Percentiles rank a stretch among this genome's conserved stretches.
Conservation (phyloP, 2,113 vertebrate genomes). For the Cottus gobio region DNA sequence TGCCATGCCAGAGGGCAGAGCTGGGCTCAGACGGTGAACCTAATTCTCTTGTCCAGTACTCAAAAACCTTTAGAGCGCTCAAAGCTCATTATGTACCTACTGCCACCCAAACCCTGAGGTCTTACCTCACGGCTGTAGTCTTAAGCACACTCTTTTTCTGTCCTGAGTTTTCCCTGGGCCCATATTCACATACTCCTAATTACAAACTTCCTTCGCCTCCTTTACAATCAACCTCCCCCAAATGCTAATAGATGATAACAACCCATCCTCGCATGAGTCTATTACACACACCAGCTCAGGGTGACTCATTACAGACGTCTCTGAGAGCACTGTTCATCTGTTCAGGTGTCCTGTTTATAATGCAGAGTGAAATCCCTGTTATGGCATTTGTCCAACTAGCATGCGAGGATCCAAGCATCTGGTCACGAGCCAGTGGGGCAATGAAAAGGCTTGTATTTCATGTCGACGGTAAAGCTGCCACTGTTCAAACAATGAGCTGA, state of each 20-base stretch:
- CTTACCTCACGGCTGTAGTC: constrained; percentile 25
- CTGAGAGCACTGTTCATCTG: constrained; percentile 33
- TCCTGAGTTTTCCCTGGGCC: background rate
- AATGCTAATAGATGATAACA: constrained; percentile 28
- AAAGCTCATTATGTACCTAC: constrained; percentile 70
- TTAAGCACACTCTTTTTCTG: constrained; percentile 18
- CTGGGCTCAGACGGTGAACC: background rate
- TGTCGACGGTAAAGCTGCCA: constrained; percentile 9
- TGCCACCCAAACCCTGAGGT: constrained; percentile 66
- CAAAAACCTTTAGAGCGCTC: constrained; percentile 24
- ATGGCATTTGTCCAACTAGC: constrained; percentile 54
- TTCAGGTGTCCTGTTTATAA: constrained; percentile 64
- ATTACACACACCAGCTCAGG: constrained; percentile 35
- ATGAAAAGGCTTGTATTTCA: constrained; percentile 13
- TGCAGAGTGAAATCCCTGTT: constrained; percentile 44
- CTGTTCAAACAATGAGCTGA: background rate
- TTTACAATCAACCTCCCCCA: background rate
- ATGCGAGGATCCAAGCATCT: constrained; percentile 52
- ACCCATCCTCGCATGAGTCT: background rate
- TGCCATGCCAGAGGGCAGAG: constrained; percentile 27
- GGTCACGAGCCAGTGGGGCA: constrained; percentile 16
- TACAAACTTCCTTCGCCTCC: background rate
- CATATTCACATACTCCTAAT: background rate
- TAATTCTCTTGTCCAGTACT: constrained; percentile 47
- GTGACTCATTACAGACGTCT: constrained; percentile 40